A percentile compares a stretch with the other conserved stretches of the same genome.
Conservation (phyloP, 2,888 invertebrate species). For the Bedellia somnulentella region DNA sequence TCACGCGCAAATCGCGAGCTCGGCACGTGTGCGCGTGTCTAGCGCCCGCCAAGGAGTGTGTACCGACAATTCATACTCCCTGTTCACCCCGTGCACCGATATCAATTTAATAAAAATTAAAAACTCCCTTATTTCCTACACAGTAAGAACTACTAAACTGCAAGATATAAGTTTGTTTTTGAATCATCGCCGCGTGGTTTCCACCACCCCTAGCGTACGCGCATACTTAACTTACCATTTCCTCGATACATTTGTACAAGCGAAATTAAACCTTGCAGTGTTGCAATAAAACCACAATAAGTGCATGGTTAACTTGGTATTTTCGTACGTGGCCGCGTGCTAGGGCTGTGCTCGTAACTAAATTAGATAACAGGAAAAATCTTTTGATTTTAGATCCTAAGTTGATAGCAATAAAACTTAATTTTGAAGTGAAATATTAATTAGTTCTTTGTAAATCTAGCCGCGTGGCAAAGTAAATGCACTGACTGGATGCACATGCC, state of each 20-base stretch:
- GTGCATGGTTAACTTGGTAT: not conserved
- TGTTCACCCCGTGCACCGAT: not conserved
- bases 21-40: slow-evolving; percentile 52
- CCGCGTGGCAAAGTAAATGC: slow-evolving; percentile 4
- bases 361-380: too few species aligned
- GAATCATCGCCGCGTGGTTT: not conserved
- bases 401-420: too few species aligned
- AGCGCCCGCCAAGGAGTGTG: slow-evolving; percentile 38
- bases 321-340: slow-evolving; percentile 1
- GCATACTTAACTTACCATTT: slow-evolving; percentile 7
- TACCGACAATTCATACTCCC: slow-evolving; percentile 16
- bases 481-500: not conserved
- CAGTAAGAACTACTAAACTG: not conserved
- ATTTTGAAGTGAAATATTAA: not conserved
- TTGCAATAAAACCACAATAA: too few species aligned
- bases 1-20: slow-evolving; percentile 9
- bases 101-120: too few species aligned
- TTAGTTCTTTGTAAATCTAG: slow-evolving; percentile 1
- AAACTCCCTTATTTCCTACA: too few species aligned
- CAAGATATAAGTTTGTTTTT: not conserved
- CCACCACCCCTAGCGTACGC: slow-evolving; percentile 20
- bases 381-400: too few species aligned
- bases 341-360: not conserved
- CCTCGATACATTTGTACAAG: slow-evolving; percentile 6
- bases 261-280: too few species aligned